A percentile compares a stretch with the other conserved stretches of the same genome.
These are phyloP conservation scores for Oncorhynchus masou DNA, from an alignment of 2,113 vertebrate species.

Conservation along the genomic window DNA sequence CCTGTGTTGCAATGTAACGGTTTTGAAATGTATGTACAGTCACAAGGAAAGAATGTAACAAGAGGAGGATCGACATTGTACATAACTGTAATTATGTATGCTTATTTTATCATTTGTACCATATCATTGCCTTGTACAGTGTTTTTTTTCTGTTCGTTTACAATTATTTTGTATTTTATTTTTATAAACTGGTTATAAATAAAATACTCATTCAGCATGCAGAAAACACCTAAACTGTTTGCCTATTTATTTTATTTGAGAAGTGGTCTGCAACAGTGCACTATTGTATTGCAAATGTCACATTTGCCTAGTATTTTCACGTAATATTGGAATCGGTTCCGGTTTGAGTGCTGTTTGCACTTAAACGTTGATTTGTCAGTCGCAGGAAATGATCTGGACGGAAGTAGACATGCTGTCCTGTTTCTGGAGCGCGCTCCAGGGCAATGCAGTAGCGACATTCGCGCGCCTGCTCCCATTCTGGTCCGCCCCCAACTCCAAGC, in stretches of 20 bases:
- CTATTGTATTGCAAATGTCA: too few relatives aligned
- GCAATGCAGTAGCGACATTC: too few relatives aligned
- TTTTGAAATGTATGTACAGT: conserved; percentile 71
- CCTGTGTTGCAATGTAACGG: conserved; percentile 56
- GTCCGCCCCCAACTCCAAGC: background rate
- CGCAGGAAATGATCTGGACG: too few relatives aligned
- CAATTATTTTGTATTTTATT: conserved; percentile 99
- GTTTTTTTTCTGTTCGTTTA: conserved; percentile 90
- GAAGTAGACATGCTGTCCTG: too few relatives aligned
- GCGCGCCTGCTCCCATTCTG: background rate
- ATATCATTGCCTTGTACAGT: conserved; percentile 99
- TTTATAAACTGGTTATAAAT: conserved; percentile 99
- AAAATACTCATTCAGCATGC: conserved; percentile 99
- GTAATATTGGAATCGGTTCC: too few relatives aligned
- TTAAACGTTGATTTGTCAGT: too few relatives aligned
- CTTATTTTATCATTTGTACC: conserved; percentile 91
- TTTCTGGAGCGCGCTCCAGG: too few relatives aligned
- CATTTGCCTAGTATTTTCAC: too few relatives aligned
- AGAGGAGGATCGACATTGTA: conserved; percentile 78
- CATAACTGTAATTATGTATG: conserved; percentile 98
- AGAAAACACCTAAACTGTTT: conserved; percentile 52
- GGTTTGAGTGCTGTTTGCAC: too few relatives aligned
- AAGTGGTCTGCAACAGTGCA: too few relatives aligned
- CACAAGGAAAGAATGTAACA: conserved; percentile 71
- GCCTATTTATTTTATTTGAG: background rate